Percentiles rank a stretch among this genome's conserved stretches.
Evolutionary conservation across 23 tunicate genomes (phyloP).

Genomic region (Oikopleura albicans): DNA sequence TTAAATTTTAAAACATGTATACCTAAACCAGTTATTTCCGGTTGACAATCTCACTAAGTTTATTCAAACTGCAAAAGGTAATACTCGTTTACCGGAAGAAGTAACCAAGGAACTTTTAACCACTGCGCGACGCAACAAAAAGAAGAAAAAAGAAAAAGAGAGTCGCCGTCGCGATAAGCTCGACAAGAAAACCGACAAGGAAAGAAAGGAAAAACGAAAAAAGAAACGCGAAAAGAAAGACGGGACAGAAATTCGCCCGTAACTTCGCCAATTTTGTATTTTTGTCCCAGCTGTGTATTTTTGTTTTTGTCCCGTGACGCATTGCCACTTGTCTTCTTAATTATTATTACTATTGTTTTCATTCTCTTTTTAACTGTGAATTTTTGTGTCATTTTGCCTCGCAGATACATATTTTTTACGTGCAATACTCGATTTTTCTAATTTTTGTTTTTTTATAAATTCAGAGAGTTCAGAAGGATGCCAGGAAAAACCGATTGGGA

Average conservation of each 20-base stretch:
- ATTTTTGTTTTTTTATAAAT: background rate
- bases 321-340: background rate
- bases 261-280: background rate
- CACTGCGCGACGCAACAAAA: background rate
- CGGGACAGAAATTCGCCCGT: background rate
- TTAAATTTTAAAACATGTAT: too few relatives aligned
- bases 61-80: too few relatives aligned
- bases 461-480: background rate
- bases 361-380: too few relatives aligned
- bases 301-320: background rate
- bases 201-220: background rate
- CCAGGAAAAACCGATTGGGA: conserved; percentile 7
- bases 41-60: too few relatives aligned
- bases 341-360: background rate
- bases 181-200: background rate
- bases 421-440: too few relatives aligned
- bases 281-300: background rate
- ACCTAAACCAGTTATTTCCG: too few relatives aligned
- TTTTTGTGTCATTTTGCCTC: too few relatives aligned
- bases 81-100: background rate
- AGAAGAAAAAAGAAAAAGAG: background rate
- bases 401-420: too few relatives aligned
- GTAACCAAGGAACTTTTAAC: background rate
- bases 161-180: background rate
- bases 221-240: background rate